Evolutionary conservation across 2,113 vertebrate genomes (phyloP), one percentile per base, ranked within the genome.

Genomic region (Panurus biarmicus): DNA sequence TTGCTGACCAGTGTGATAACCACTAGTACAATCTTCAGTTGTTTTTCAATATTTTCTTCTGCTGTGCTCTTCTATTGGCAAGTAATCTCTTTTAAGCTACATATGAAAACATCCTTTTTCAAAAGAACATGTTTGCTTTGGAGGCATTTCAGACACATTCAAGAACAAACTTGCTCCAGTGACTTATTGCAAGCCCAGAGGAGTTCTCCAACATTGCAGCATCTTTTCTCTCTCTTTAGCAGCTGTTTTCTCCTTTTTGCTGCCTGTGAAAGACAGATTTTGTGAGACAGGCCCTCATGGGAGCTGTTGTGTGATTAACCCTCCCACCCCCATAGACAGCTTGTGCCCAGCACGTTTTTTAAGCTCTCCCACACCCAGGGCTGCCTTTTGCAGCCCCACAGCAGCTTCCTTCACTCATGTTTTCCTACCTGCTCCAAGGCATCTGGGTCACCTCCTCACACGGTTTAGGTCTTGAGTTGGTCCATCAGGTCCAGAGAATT

Each of bases 141-240:
- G 94, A 95, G 87, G 47, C 48, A 28, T 94, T 96, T 93, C 54
- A 91, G 91, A 50, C 42, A 56, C 65, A 23, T 82, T 93, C 82
- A 77, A 85, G 82, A 91, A 81, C 69, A 94, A 90, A 76, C 83
- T 94, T 91, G 35, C 85, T 90, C 67, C 45, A 48, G 61, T 87
- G 87, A 91, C 85, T 94, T 94, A 87, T 14, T 93, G 75, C 48
- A 74, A 80, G 40, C 95, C 87, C 96, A 90, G 51, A 85, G 79
- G 87, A 94, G 58, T 38, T 93, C 60, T 91, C 31, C 51, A 70
- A 74, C 4, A 5, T 31, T 10, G 36, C 25, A 7, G 35, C n/a
- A 56, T 89, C 85, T 93, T 83, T 93, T 47, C 60, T 85, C 61
- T 93, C 58, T 70, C 35, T 89, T 94, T 76, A 91, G 71, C 89